A percentile compares a stretch with the other conserved stretches of the same genome.
These are phyloP conservation scores for Mohoua ochrocephala DNA, from an alignment of 2,113 vertebrate genomes.

Conservation along the genomic window DNA sequence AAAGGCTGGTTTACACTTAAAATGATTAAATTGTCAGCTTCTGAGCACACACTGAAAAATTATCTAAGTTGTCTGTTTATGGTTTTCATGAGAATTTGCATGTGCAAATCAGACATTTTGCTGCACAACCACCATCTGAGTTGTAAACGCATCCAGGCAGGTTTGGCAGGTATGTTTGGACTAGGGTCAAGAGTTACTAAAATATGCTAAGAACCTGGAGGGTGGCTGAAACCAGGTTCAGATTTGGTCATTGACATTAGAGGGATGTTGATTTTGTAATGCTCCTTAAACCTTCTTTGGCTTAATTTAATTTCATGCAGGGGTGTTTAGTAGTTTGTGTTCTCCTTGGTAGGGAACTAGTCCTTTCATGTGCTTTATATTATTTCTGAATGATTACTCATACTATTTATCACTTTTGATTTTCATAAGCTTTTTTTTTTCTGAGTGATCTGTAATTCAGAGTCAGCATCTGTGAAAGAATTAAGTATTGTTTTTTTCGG, in stretches of 20 bases:
- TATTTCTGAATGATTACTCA: conserved; percentile 17
- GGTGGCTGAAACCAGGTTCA: not conserved
- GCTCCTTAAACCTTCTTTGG: not conserved
- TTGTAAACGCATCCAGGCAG: not conserved
- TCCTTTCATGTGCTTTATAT: not conserved
- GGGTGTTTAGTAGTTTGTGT: not conserved
- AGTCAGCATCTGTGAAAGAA: not conserved
- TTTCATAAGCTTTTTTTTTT: not conserved
- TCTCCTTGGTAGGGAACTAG: conserved; percentile 39
- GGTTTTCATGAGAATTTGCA: not conserved
- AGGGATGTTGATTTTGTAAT: conserved; percentile 1
- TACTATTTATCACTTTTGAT: not conserved
- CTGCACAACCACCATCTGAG: not conserved
- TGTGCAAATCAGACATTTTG: not conserved
- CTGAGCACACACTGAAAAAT: not conserved
- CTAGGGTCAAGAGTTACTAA: not conserved
- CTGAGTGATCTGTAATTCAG: not conserved
- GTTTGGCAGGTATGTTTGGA: not conserved
- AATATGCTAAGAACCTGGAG: not conserved
- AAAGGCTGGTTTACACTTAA: not conserved
- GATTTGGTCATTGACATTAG: not conserved
- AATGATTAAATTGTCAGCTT: not conserved
- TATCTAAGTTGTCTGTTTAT: not conserved
- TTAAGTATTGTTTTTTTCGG: not conserved
- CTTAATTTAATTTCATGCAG: conserved; percentile 46